Conservation (phyloP, 1,140 invertebrate genomes). For the Lepidurus arcticus region DNA sequence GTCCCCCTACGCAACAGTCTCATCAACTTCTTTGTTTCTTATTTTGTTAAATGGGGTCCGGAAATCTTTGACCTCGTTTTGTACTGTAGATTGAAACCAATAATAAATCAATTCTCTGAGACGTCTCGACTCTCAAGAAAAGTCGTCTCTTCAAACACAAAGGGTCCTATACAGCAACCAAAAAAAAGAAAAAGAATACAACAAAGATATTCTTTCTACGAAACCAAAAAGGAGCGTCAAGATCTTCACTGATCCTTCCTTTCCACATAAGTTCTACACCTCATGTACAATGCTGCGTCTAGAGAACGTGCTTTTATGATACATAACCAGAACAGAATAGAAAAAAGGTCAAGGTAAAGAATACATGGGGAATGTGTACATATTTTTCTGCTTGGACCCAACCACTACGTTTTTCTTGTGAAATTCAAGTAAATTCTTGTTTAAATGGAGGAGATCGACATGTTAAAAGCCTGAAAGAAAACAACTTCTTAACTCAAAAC, state of each 20-base stretch:
- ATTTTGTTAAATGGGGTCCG: neutral
- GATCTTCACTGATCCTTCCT: neutral
- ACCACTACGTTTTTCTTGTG: neutral
- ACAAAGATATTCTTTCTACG: neutral
- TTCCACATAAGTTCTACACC: neutral
- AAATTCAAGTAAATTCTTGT: neutral
- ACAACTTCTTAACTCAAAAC: neutral
- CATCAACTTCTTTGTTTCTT: neutral
- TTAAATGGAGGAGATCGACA: neutral
- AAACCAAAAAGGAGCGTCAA: neutral
- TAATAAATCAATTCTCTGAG: neutral
- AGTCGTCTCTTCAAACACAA: neutral
- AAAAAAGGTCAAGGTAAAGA: neutral
- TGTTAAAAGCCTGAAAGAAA: neutral
- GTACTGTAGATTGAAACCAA: constrained; percentile 7
- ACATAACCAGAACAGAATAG: neutral
- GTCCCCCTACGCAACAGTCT: neutral
- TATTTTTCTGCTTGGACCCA: neutral
- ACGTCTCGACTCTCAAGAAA: neutral
- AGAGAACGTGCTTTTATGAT: neutral
- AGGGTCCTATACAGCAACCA: neutral
- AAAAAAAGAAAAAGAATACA: neutral
- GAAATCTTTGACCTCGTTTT: neutral
- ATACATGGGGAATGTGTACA: constrained; percentile 25
- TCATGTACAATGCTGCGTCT: neutral